Conservation (phyloP, 1,140 invertebrate genomes). For the Drosophila sp. region DNA sequence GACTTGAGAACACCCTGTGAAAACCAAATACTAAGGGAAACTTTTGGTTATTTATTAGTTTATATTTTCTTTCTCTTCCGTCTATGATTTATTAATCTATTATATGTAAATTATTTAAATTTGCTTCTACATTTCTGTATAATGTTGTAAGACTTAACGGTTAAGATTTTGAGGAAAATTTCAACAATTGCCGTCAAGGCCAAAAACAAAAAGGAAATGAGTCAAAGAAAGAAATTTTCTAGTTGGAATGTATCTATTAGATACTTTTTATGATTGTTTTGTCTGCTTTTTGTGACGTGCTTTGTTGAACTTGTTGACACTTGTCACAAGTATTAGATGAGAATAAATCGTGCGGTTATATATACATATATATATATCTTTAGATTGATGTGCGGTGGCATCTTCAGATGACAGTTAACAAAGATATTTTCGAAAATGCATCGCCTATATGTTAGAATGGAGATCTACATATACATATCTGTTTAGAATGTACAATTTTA, state of each 20-base stretch:
- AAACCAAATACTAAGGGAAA: too few relatives aligned
- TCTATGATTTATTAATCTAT: too few relatives aligned
- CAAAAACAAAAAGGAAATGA: constrained; percentile 1
- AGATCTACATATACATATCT: constrained; percentile 27
- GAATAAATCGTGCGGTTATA: constrained; percentile 51
- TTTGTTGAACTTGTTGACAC: constrained; percentile 39
- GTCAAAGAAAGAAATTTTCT: constrained; percentile 5
- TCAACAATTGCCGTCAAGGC: constrained; percentile 20
- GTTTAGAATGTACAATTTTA: constrained; percentile 34
- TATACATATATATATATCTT: constrained; percentile 40
- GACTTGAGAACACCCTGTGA: too few relatives aligned
- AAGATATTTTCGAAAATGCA: constrained; percentile 35
- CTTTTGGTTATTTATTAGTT: neutral
- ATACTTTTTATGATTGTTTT: constrained; percentile 41
- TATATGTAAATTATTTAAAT: neutral
- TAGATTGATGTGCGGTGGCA: constrained; percentile 65
- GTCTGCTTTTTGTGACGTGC: constrained; percentile 33
- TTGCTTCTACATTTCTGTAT: neutral
- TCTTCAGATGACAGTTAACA: constrained; percentile 53
- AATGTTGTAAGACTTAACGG: neutral
- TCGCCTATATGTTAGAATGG: constrained; percentile 21
- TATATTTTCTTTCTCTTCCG: neutral
- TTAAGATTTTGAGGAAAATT: neutral
- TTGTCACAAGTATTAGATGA: constrained; percentile 64
- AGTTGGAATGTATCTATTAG: constrained; percentile 37